These are phyloP conservation scores for Danio aesculapii DNA, from an alignment of 2,797 vertebrate genomes.

Conservation along the genomic window DNA sequence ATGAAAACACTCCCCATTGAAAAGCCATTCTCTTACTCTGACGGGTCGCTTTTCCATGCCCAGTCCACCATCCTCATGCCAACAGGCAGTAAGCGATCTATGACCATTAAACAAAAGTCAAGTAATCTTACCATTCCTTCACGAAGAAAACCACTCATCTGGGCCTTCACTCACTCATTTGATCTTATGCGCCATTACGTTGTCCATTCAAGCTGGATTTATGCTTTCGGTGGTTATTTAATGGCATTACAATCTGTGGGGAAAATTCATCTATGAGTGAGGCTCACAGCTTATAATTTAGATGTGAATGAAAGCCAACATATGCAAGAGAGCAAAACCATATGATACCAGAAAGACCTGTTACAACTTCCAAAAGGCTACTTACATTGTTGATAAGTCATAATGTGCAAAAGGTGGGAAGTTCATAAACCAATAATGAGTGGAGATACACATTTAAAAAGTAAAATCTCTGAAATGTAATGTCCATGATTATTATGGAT, in stretches of 20 bases:
- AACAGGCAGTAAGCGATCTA: slow-evolving; percentile 59
- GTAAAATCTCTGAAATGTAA: too few species aligned
- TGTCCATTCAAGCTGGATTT: slow-evolving; percentile 52
- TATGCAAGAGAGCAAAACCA: background rate
- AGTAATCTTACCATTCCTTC: slow-evolving; percentile 48
- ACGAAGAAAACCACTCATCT: slow-evolving; percentile 55
- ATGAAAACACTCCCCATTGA: background rate
- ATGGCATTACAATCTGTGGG: slow-evolving; percentile 56
- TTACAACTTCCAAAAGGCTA: background rate
- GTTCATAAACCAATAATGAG: background rate
- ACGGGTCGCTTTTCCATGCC: background rate
- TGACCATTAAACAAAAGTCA: slow-evolving; percentile 54
- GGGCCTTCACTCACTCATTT: slow-evolving; percentile 46
- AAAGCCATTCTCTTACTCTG: slow-evolving; percentile 30
- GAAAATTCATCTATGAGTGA: slow-evolving; percentile 46
- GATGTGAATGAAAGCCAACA: background rate
- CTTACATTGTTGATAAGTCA: background rate
- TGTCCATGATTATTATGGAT: background rate
- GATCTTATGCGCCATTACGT: slow-evolving; percentile 48
- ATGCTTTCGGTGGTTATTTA: slow-evolving; percentile 46
- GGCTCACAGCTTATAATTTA: slow-evolving; percentile 12
- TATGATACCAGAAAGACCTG: background rate
- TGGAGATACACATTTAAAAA: too few species aligned
- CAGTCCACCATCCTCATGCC: slow-evolving; percentile 40
- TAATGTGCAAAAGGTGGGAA: background rate